phyloP scores from a whole-genome alignment of 2,113 vertebrate species.

The Hylia prasina region DNA sequence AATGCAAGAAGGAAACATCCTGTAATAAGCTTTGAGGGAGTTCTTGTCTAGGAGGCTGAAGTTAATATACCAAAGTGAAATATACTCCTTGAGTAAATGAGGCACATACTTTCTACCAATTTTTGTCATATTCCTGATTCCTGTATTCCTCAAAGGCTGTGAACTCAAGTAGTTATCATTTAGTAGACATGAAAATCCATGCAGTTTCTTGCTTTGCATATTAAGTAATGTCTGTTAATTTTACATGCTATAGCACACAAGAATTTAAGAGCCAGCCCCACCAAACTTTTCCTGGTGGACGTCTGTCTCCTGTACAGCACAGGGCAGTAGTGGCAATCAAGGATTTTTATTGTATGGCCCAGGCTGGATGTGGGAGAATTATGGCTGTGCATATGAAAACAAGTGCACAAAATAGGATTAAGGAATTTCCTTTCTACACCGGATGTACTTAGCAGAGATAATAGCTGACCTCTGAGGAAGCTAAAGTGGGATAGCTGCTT shows the following conservation, averaged over 20 bases:
- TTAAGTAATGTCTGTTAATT: neutral
- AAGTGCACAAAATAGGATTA: conserved; percentile 37
- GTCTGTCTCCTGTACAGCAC: neutral
- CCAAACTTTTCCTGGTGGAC: neutral
- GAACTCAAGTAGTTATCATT: neutral
- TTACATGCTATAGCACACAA: neutral
- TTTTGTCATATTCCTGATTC: neutral
- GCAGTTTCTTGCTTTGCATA: neutral
- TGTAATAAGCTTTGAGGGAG: neutral
- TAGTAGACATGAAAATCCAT: neutral
- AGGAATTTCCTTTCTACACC: neutral
- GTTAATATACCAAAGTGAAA: neutral
- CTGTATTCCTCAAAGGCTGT: neutral
- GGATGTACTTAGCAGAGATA: conserved; percentile 18
- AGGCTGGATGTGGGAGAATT: neutral
- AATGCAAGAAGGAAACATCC: neutral
- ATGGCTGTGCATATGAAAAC: neutral
- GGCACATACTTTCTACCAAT: neutral
- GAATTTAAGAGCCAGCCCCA: neutral
- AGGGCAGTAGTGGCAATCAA: neutral
- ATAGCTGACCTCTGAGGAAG: conserved; percentile 34
- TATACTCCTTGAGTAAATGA: neutral
- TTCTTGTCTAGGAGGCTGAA: neutral
- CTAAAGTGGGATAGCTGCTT: conserved; percentile 38
- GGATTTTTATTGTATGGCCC: neutral